Conservation (phyloP, 2,888 invertebrate species). For the Drosophila quinaria region DNA sequence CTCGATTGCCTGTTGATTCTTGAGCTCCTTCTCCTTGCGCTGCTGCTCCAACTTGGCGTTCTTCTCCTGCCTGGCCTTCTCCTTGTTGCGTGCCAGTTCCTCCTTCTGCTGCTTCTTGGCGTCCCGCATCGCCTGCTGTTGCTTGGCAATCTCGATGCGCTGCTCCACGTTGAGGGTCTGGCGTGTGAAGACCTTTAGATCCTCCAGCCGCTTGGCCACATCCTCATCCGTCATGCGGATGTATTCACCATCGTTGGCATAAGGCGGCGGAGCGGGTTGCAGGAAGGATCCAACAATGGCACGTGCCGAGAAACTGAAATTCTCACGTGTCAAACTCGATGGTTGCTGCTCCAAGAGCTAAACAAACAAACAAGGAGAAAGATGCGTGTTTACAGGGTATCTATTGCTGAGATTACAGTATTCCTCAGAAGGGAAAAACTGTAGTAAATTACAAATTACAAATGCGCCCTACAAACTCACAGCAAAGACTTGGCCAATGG, state of each 20-base stretch:
- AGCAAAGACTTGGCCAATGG: constrained; percentile 89
- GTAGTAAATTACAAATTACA: constrained; percentile 3
- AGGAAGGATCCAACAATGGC: constrained; percentile 96
- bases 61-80: constrained; percentile 88
- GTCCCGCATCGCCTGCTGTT: constrained; percentile 91
- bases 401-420: not conserved
- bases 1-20: constrained; percentile 95
- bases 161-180: constrained; percentile 91
- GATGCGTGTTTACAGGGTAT: not conserved
- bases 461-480: constrained; percentile 86
- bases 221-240: constrained; percentile 93
- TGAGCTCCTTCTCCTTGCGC: constrained; percentile 92
- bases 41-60: constrained; percentile 93
- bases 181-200: constrained; percentile 89
- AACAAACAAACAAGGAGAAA: constrained; percentile 86
- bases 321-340: constrained; percentile 91
- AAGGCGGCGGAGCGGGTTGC: constrained; percentile 90
- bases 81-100: constrained; percentile 87
- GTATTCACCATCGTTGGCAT: constrained; percentile 89
- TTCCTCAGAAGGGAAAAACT: not conserved
- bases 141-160: constrained; percentile 90
- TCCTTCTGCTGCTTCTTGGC: constrained; percentile 91
- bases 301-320: constrained; percentile 97
- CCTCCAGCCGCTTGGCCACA: constrained; percentile 91
- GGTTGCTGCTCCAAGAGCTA: constrained; percentile 88